phyloP scores from a whole-genome alignment of 1,140 invertebrate genomes.

The Drosophila pectinifera region DNA sequence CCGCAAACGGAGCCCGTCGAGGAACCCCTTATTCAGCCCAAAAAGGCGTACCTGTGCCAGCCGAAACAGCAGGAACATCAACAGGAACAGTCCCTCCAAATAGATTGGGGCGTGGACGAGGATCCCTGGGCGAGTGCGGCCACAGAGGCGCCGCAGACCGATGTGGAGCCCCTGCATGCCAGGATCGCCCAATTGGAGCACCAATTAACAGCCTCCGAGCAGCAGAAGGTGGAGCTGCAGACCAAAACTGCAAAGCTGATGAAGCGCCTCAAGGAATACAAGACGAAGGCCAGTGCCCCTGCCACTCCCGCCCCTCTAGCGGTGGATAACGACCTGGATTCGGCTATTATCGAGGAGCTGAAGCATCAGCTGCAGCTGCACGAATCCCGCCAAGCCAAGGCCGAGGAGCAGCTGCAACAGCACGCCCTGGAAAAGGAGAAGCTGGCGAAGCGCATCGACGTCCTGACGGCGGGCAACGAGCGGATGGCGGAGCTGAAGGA shows the following conservation, averaged over 20 bases:
- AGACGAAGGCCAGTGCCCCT: slow-evolving; percentile 80
- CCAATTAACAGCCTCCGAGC: slow-evolving; percentile 85
- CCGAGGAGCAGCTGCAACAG: slow-evolving; percentile 86
- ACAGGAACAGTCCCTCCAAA: slow-evolving; percentile 70
- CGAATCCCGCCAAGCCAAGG: slow-evolving; percentile 88
- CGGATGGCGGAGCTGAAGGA: slow-evolving; percentile 92
- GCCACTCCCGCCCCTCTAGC: not conserved
- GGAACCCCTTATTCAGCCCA: slow-evolving; percentile 86
- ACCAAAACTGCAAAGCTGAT: slow-evolving; percentile 89
- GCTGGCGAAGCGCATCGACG: slow-evolving; percentile 89
- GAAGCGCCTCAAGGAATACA: slow-evolving; percentile 92
- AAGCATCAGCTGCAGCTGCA: slow-evolving; percentile 88
- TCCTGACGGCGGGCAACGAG: slow-evolving; percentile 91
- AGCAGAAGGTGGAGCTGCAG: slow-evolving; percentile 88
- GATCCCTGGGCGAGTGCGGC: slow-evolving; percentile 68
- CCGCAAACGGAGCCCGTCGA: slow-evolving; percentile 71
- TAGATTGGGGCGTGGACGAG: slow-evolving; percentile 86
- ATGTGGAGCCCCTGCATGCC: slow-evolving; percentile 74
- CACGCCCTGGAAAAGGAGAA: slow-evolving; percentile 88
- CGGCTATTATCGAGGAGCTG: slow-evolving; percentile 91
- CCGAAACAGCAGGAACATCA: slow-evolving; percentile 46
- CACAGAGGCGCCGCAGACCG: slow-evolving; percentile 6
- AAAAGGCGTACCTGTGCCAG: slow-evolving; percentile 86
- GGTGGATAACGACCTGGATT: slow-evolving; percentile 87
- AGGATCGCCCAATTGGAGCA: slow-evolving; percentile 86